Base-by-base conservation (phyloP, 2,888 invertebrate species). In the Lasioglossum figueresi region DNA sequence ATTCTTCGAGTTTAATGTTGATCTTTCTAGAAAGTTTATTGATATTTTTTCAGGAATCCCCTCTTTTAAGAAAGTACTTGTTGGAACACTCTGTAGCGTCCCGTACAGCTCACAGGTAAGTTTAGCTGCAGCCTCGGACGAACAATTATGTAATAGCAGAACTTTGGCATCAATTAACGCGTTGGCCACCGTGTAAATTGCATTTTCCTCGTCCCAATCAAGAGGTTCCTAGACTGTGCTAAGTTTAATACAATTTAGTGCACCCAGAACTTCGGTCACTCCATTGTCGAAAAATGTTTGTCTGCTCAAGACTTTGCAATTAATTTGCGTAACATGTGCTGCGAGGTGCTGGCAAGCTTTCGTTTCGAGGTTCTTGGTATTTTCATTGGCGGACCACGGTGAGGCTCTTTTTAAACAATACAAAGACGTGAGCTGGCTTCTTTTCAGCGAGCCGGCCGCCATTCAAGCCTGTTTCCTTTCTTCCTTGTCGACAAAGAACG, bases 391-490 rank as follows among this genome's bases (percentile, higher is more conserved):
- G 3, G 63, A 45, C 31, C 66, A 31, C 74, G 14, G 66, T 23
- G 40, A n/a, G 70, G 70, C n/a, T 40, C 45, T 73, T 73, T 73
- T 40, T 72, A 71, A 82, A 77, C 77, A 78, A 78, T 82, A 72
- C 48, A 78, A 45, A 48, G 72, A 4, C 59, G 48, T 12, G 40
- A 52, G 80, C 72, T 76, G 52, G 66, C 63, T 80, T 48, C 76
- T 48, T 66, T 80, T 80, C 83, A 71, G 31, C 63, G 40, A 10
- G n/a, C 70, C 12, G 72, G 40, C 31, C 31, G 63, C 75, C 34
- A 75, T 66, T 72, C 76, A 71, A 66, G 37, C 27, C 59, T 48
- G 80, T 59, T 72, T 78, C 82, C 63, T 76, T 83, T 72, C 75
- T 79, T 74, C 56, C 66, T 10, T 14, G 19, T 68, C 59, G 56